Evolutionary conservation across 2,797 vertebrate species (phyloP), one percentile per base, ranked within the genome.

Genomic region (Bovichtus variegatus): DNA sequence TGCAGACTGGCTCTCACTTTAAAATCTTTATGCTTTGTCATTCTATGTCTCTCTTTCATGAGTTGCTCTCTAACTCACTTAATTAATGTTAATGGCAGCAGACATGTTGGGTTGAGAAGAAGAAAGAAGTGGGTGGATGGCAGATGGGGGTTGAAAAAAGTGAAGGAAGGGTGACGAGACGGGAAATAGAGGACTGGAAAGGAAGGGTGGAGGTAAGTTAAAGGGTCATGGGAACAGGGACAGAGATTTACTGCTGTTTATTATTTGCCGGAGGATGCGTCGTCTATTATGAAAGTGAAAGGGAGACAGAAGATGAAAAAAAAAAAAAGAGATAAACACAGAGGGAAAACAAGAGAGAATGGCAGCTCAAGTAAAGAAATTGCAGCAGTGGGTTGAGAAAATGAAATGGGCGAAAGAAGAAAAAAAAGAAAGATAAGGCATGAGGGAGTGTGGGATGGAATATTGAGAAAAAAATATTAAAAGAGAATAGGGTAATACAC

Each of bases 191-290:
- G 36, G 53, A 46, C 50, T 29, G 44, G 63, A 69, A 29, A 51
- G 70, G 53, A 83, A 82, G 70, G 61, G 62, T 67, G 69, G 81
- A 77, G 87, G 68, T 73, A 76, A 83, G 82, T 57, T 74, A 49
- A 78, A 75, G 80, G 85, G 84, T 76, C 81, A 57, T 75, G 81
- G 70, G 82, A 91, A 84, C 47, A 67, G 27, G 13, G 43, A 70
- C 11, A 62, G 73, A 79, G 74, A 81, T 83, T 58, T 80, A 78
- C 62, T 73, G 71, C 71, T 87, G 79, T 88, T 87, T 85, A 88
- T 87, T 87, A 84, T 83, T 82, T 87, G 73, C 82, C 21, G 7
- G 60, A 82, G 83, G 82, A 88, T 57, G 71, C 47, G 23, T 77
- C 70, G 75, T 83, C 49, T 76, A 49, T 59, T 34, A 71, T 70